These are phyloP conservation scores for Uloborus plumipes DNA, from an alignment of 2,888 invertebrate genomes.

Conservation along the genomic window DNA sequence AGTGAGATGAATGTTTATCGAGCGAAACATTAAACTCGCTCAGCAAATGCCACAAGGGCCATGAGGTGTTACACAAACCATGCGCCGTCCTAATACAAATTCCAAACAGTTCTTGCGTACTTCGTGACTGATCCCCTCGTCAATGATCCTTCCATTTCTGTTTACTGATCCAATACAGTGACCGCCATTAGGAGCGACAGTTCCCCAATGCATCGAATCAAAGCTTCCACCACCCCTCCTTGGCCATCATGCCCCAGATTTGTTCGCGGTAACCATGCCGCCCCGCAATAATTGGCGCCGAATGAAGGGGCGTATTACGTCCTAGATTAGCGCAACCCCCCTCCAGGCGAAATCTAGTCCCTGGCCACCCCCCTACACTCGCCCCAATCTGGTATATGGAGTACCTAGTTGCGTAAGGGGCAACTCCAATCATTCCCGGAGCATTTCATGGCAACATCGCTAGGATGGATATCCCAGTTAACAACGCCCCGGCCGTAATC, in stretches of 20 bases:
- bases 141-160: slow-evolving; percentile 22
- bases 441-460: slow-evolving; percentile 15
- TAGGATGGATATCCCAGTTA: slow-evolving; percentile 23
- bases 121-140: too few relatives aligned
- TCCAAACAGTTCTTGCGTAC: too few relatives aligned
- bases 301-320: slow-evolving; percentile 48
- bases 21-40: too few relatives aligned
- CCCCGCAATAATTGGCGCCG: slow-evolving; percentile 50
- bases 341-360: background rate
- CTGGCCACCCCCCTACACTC: slow-evolving; percentile 1
- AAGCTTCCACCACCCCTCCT: slow-evolving; percentile 7
- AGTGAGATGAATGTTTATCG: too few relatives aligned
- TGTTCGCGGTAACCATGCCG: slow-evolving; percentile 39
- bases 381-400: too few relatives aligned
- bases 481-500: slow-evolving; percentile 43
- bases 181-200: slow-evolving; percentile 35
- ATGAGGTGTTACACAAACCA: too few relatives aligned
- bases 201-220: too few relatives aligned
- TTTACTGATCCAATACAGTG: slow-evolving; percentile 44
- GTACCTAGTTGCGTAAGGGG: slow-evolving; percentile 10
- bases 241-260: slow-evolving; percentile 34
- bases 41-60: too few relatives aligned
- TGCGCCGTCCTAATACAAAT: too few relatives aligned
- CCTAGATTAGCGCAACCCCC: slow-evolving; percentile 42
- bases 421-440: slow-evolving; percentile 11